These are phyloP conservation scores for Caranx ignobilis DNA, from an alignment of 2,113 vertebrate genomes.

Conservation along the genomic window DNA sequence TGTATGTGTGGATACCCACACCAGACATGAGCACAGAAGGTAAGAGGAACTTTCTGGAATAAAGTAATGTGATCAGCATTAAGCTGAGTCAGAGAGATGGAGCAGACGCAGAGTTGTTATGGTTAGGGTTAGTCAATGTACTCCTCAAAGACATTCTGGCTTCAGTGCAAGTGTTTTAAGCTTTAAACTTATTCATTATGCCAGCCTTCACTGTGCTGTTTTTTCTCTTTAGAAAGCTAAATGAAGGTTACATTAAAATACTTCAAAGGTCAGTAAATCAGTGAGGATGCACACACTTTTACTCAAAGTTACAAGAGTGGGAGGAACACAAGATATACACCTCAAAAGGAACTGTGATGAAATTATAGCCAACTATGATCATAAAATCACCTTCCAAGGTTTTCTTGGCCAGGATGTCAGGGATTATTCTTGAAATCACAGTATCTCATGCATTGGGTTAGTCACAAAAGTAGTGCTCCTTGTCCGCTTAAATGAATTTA, in stretches of 20 bases:
- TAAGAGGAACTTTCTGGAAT: slow-evolving; percentile 66
- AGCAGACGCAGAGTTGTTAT: neutral
- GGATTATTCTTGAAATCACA: neutral
- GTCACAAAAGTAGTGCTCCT: neutral
- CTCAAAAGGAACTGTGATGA: neutral
- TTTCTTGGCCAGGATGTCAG: neutral
- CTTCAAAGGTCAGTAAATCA: slow-evolving; percentile 3
- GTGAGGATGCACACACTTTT: neutral
- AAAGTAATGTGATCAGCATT: neutral
- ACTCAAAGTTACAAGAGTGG: neutral
- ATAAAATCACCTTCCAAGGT: neutral
- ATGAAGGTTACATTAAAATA: neutral
- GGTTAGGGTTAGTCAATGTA: neutral
- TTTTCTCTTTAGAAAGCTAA: neutral
- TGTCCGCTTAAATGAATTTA: neutral
- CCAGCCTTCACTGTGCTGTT: neutral
- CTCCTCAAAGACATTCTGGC: neutral
- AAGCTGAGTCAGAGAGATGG: neutral
- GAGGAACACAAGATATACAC: neutral
- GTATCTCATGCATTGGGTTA: neutral
- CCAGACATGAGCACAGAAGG: slow-evolving; percentile 98
- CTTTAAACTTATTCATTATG: neutral
- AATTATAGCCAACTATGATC: neutral
- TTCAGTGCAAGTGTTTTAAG: neutral
- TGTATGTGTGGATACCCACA: slow-evolving; percentile 96